Evolutionary conservation across 2,113 vertebrate species (phyloP).

Genomic region (Menura novaehollandiae): DNA sequence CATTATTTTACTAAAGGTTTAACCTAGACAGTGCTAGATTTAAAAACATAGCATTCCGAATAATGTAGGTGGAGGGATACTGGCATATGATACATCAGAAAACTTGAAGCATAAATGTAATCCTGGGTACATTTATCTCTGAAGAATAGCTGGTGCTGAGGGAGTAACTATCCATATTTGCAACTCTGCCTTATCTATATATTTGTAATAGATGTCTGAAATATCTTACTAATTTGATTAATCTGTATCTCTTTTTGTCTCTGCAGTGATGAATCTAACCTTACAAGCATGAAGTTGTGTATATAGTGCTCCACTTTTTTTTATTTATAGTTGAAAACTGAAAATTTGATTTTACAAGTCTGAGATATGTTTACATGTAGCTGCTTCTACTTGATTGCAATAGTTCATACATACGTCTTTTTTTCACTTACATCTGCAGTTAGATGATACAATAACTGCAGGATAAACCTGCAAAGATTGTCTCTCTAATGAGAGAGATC

Average conservation of each 20-base stretch:
- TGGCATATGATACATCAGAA: background rate
- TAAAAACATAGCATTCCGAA: background rate
- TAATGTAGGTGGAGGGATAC: background rate
- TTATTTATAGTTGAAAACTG: constrained; percentile 93
- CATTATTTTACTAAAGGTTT: background rate
- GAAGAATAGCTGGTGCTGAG: background rate
- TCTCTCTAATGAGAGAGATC: constrained; percentile 33
- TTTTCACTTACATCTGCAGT: constrained; percentile 62
- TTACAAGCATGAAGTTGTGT: constrained; percentile 97
- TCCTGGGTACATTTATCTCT: background rate
- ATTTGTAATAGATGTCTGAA: constrained; percentile 5
- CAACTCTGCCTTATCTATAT: background rate
- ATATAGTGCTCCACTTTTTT: constrained; percentile 90
- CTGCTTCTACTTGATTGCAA: constrained; percentile 80
- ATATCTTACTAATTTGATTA: constrained; percentile 58
- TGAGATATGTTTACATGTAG: constrained; percentile 80
- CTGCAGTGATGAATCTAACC: constrained; percentile 98
- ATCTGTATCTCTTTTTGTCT: constrained; percentile 76
- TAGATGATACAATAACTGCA: constrained; percentile 47
- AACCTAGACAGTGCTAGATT: background rate
- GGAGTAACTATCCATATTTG: background rate
- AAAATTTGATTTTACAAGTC: constrained; percentile 74
- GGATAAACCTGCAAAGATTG: constrained; percentile 49
- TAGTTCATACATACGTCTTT: constrained; percentile 50
- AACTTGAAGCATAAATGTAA: background rate